Base-by-base conservation (phyloP, 2,888 invertebrate species). In the Cataglyphis altisquamis region DNA sequence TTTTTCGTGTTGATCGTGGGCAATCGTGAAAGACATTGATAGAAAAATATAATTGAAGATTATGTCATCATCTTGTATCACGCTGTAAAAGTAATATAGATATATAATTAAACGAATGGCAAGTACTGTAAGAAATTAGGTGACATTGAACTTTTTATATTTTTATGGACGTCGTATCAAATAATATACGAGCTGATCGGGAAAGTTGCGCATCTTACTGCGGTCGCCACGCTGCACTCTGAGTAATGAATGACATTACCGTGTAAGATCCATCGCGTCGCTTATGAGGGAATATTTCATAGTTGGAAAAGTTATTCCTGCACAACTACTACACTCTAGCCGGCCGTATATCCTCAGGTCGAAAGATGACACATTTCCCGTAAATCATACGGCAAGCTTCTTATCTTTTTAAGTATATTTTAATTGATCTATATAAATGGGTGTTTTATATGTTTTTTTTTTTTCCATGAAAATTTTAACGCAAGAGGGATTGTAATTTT, bases 281-380 rank as follows among this genome's bases (percentile, higher is more conserved):
- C 87, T 91, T 90, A 89, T 84, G 88, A 86, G 89, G 85, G 85
- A 87, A 91, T 92, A 92, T 91, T 91, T 92, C 88, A 91, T 91
- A 88, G 90, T 91, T 87, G 86, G 81, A 87, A 86, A 91, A 92
- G 89, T 91, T 91, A 86, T 80, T 52, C 66, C 80, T 55, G 48
- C 52, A n/a, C 67, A 67, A 67, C 66, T 64, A 77, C 66, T 83
- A 64, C 84, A 62, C 78, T 87, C 82, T 86, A 87, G 87, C 74
- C 82, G 68, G 84, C 82, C 85, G 89, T 91, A 90, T 89, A 89
- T 91, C 78, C 72, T 83, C 67, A 67, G 52, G 60, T n/a, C 83
- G 57, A 85, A 66, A 52, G 63, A 32, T 48, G 25, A 45, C 39
- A 57, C 66, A 82, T 88, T 83, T 70, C 82, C 86, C 75, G 21